These are phyloP conservation scores for Tetrao urogallus DNA, from an alignment of 2,113 vertebrate genomes.

Conservation along the genomic window DNA sequence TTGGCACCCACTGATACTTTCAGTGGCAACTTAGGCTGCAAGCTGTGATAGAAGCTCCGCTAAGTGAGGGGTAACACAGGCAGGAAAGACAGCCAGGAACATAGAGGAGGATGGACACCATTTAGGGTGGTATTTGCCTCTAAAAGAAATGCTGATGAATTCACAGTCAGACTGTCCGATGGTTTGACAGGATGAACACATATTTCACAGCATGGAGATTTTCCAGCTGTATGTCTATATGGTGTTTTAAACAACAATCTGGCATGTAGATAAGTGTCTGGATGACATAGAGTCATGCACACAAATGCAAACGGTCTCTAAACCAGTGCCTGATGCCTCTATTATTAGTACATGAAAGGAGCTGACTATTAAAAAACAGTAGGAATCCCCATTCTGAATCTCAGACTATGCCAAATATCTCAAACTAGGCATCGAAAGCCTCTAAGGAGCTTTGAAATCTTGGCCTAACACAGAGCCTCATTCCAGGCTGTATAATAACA, in stretches of 20 bases:
- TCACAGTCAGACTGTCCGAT: neutral
- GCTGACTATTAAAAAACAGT: slow-evolving; percentile 31
- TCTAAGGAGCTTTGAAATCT: slow-evolving; percentile 60
- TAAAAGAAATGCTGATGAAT: neutral
- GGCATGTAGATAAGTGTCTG: neutral
- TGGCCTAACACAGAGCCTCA: slow-evolving; percentile 18
- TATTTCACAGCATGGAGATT: neutral
- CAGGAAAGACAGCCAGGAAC: neutral
- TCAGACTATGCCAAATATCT: neutral
- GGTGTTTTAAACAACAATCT: neutral
- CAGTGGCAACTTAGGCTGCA: neutral
- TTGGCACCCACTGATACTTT: neutral
- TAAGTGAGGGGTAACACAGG: neutral
- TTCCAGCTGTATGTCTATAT: neutral
- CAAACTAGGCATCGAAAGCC: neutral
- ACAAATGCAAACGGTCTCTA: neutral
- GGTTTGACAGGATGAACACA: neutral
- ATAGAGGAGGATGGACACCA: neutral
- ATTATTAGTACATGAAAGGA: slow-evolving; percentile 23
- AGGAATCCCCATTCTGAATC: slow-evolving; percentile 10
- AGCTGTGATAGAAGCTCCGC: neutral
- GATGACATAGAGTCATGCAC: neutral
- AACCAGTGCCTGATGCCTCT: neutral
- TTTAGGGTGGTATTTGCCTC: neutral
- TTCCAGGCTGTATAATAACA: slow-evolving; percentile 53